Conservation (phyloP, 1,140 invertebrate species). For the Oedothorax gibbosus region DNA sequence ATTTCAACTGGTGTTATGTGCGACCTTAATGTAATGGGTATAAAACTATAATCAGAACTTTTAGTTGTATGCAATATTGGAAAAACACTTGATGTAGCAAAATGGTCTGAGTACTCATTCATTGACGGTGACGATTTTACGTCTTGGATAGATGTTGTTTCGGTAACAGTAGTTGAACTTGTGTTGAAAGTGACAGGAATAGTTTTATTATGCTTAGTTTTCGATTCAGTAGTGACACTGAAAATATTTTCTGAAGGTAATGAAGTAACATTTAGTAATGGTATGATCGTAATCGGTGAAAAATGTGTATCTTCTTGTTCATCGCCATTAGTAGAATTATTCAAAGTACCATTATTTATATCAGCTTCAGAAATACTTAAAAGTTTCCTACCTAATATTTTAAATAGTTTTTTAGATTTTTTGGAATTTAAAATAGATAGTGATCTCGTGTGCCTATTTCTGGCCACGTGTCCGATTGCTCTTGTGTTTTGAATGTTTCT, state of each 20-base stretch:
- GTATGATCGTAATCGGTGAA: background rate
- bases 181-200: background rate
- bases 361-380: slow-evolving; percentile 6
- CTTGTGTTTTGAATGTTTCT: background rate
- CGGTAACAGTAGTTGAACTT: too few relatives aligned
- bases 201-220: background rate
- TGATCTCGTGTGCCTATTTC: background rate
- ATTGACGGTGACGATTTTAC: too few relatives aligned
- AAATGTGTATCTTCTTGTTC: background rate
- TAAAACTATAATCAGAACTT: background rate
- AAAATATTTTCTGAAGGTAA: background rate
- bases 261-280: background rate
- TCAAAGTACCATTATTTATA: background rate
- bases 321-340: background rate
- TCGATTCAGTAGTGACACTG: background rate
- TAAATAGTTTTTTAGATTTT: background rate
- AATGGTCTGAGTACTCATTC: too few relatives aligned
- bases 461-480: background rate
- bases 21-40: too few relatives aligned
- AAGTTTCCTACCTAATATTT: background rate
- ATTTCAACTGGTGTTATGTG: too few relatives aligned
- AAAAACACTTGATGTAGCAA: too few relatives aligned
- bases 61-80: background rate
- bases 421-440: background rate
- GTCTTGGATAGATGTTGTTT: too few relatives aligned